These are phyloP conservation scores for Tokudaia tokunoshimensis DNA, from an alignment of 2,797 vertebrate species.

Conservation along the genomic window DNA sequence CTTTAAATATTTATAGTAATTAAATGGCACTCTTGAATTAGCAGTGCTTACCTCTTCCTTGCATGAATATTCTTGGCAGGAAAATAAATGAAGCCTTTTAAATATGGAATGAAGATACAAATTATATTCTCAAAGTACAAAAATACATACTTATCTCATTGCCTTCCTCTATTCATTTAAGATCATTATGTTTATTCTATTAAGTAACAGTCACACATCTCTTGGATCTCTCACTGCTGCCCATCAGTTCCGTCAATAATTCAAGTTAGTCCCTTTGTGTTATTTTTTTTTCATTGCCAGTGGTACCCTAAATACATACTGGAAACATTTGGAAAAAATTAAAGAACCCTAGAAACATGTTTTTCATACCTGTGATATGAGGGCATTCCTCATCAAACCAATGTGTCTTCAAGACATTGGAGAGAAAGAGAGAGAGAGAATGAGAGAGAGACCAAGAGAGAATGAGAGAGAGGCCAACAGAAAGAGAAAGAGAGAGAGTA, in stretches of 20 bases:
- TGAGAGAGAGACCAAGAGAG: neutral
- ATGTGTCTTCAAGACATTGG: neutral
- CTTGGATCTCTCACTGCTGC: neutral
- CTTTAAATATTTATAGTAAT: constrained; percentile 43
- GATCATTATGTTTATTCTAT: constrained; percentile 15
- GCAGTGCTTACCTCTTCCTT: constrained; percentile 17
- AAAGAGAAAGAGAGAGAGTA: neutral
- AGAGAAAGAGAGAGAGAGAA: neutral
- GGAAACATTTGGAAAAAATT: constrained; percentile 35
- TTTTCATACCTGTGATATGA: neutral
- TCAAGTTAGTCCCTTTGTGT: neutral
- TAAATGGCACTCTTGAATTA: constrained; percentile 39
- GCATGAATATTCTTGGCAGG: constrained; percentile 23
- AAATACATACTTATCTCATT: constrained; percentile 7
- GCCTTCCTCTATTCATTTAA: neutral
- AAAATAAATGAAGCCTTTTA: constrained; percentile 59
- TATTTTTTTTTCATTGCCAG: neutral
- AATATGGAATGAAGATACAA: constrained; percentile 49
- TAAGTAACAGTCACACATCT: neutral
- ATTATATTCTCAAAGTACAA: constrained; percentile 1
- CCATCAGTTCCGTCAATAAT: neutral
- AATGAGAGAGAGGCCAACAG: neutral
- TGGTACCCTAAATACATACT: neutral
- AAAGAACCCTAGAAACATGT: neutral
- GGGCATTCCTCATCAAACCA: constrained; percentile 7